These are phyloP conservation scores for Copidosoma floridanum DNA, from an alignment of 1,140 invertebrate genomes.

Conservation along the genomic window DNA sequence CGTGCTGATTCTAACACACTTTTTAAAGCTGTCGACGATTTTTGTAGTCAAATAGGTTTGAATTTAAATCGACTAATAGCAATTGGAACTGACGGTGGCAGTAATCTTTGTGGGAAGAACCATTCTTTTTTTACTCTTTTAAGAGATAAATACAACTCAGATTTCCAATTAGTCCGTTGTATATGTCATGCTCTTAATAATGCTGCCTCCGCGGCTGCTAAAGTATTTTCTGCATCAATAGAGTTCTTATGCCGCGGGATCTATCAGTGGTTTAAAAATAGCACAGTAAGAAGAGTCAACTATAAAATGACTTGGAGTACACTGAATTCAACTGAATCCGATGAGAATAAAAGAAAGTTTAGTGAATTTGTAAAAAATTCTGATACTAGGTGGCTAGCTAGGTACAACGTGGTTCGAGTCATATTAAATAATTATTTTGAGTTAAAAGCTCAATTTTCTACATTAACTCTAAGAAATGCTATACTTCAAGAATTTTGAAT, in stretches of 20 bases:
- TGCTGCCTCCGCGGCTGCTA: constrained; percentile 29
- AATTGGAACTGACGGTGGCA: constrained; percentile 43
- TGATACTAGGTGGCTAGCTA: constrained; percentile 46
- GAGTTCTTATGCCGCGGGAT: constrained; percentile 32
- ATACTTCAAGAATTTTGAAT: no score
- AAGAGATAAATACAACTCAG: constrained; percentile 24
- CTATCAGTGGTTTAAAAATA: constrained; percentile 32
- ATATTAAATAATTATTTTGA: constrained; percentile 46
- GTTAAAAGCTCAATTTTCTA: constrained; percentile 40
- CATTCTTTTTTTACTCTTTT: constrained; percentile 28
- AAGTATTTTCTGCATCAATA: constrained; percentile 30
- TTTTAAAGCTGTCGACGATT: constrained; percentile 12
- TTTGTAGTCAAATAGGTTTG: constrained; percentile 11
- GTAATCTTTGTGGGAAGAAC: constrained; percentile 23
- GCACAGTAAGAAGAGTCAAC: constrained; percentile 21
- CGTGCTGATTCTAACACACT: constrained; percentile 16
- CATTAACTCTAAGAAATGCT: constrained; percentile 28
- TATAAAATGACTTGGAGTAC: constrained; percentile 28
- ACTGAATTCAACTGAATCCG: constrained; percentile 21
- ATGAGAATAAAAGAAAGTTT: constrained; percentile 31
- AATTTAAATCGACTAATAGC: constrained; percentile 38
- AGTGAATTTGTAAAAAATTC: constrained; percentile 42
- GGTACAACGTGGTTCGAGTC: constrained; percentile 33
- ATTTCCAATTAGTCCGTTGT: constrained; percentile 28
- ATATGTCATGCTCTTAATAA: constrained; percentile 33